Percentiles rank a stretch among this genome's conserved stretches.
These are phyloP conservation scores for Esox niger DNA, from an alignment of 2,113 vertebrate species.

Conservation along the genomic window DNA sequence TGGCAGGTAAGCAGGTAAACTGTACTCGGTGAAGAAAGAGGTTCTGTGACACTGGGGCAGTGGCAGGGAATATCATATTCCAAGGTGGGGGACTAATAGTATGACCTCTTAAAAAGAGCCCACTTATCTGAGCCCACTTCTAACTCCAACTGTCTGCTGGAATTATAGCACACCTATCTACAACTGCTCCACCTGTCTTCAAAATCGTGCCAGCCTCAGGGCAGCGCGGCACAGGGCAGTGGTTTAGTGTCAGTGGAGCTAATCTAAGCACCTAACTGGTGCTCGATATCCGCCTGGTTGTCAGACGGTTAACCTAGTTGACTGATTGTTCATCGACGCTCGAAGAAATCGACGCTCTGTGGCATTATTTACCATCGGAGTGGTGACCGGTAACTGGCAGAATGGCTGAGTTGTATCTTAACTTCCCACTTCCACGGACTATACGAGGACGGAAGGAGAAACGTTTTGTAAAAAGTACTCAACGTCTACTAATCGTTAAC, in stretches of 20 bases:
- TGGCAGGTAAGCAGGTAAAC: constrained; percentile 28
- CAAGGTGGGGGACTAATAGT: constrained; percentile 24
- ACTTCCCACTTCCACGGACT: too few relatives aligned
- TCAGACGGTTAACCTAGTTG: constrained; percentile 8
- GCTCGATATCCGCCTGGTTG: constrained; percentile 33
- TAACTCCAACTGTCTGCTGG: constrained; percentile 12
- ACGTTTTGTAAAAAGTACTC: too few relatives aligned
- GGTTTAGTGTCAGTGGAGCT: neutral
- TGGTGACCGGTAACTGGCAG: neutral
- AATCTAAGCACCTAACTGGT: constrained; percentile 11
- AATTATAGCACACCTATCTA: constrained; percentile 6
- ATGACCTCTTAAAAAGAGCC: constrained; percentile 34
- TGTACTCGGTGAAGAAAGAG: constrained; percentile 20
- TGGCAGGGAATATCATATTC: constrained; percentile 40
- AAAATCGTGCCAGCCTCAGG: constrained; percentile 15
- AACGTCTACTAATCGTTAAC: neutral
- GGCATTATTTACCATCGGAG: neutral
- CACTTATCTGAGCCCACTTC: constrained; percentile 38
- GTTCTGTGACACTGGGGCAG: constrained; percentile 45
- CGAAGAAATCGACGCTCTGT: constrained; percentile 7
- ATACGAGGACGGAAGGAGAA: too few relatives aligned
- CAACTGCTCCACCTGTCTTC: neutral
- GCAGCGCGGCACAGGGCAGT: constrained; percentile 7
- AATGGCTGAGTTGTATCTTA: too few relatives aligned
- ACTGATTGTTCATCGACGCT: constrained; percentile 23